Evolutionary conservation across 2,888 invertebrate species (phyloP).

Genomic region (Sceliomorpha sp.): DNA sequence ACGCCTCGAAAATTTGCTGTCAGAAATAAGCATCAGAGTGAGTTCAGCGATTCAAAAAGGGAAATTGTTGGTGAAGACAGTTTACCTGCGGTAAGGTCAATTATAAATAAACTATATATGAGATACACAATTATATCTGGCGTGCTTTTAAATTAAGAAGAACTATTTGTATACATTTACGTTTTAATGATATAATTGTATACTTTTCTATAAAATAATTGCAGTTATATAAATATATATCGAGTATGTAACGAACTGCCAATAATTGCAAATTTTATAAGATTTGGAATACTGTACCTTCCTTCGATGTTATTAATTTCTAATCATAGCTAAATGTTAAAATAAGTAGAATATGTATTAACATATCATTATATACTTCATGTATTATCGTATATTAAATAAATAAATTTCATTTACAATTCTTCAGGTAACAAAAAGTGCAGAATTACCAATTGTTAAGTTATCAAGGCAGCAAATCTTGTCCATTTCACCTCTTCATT

Average conservation of each 20-base stretch:
- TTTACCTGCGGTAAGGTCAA: slow-evolving; percentile 66
- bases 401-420: slow-evolving; percentile 1
- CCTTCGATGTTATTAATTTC: too few species aligned
- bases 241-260: too few species aligned
- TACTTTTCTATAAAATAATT: too few species aligned
- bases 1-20: slow-evolving; percentile 68
- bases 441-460: slow-evolving; percentile 62
- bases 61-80: slow-evolving; percentile 67
- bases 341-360: too few species aligned
- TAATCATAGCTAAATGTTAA: too few species aligned
- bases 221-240: too few species aligned
- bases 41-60: slow-evolving; percentile 47
- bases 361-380: background rate
- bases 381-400: background rate
- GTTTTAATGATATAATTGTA: too few species aligned
- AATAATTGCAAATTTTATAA: too few species aligned
- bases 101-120: background rate
- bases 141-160: too few species aligned
- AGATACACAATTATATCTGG: too few species aligned
- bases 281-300: too few species aligned
- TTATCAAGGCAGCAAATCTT: slow-evolving; percentile 60
- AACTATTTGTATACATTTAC: background rate
- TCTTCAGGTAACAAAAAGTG: slow-evolving; percentile 68
- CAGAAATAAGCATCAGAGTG: slow-evolving; percentile 64
- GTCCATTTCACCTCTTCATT: slow-evolving; percentile 58